Evolutionary conservation across 2,797 vertebrate genomes (phyloP), one percentile per base, ranked within the genome.

Genomic region (Chaenodraco wilsoni): DNA sequence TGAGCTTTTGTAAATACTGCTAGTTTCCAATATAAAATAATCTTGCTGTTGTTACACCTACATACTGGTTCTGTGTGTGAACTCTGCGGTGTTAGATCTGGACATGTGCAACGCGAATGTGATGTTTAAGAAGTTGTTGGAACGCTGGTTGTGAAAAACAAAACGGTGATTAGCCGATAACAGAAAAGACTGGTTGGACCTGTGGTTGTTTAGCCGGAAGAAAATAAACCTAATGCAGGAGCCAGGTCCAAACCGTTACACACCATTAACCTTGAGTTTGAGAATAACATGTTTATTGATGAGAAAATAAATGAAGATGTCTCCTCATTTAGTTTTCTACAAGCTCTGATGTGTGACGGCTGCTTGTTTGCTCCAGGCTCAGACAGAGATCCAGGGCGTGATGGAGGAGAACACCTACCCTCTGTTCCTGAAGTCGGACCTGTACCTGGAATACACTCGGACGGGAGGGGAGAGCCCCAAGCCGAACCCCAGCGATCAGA

Each of bases 401-500:
- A 96, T 99, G 91, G 98, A 99, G 88, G 96, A 97, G 84, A 97
- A 97, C 88, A 96, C 96, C 50, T 99, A 98, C 84, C 98, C 98
- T 23, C 91, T 97, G 69, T 99, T 99, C 87, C 97, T 99, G 50
- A 98, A 97, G 91, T 99, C 98, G 0, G 96, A 99, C 91, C 94
- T 97, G 90, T 99, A 98, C 92, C 94, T 98, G 94, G 96, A 97
- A 72, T 97, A 96, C 86, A 96, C 96, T 0, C 94, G 95, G 85
- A 96, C 95, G 21, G 96, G 95, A 78, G 94, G 95, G 37, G 96
- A 98, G 92, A 98, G 97, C 86, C 96, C 96, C 9, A 96, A 97
- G 88, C 95, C 91, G 15, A 93, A 93, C 75, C 95, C 95, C 64
- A 96, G 94, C 0, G 96, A 98, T 88, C 97, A 96, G 23, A 96